Evolutionary conservation across 2,113 vertebrate species (phyloP).

Genomic region (Ia io): DNA sequence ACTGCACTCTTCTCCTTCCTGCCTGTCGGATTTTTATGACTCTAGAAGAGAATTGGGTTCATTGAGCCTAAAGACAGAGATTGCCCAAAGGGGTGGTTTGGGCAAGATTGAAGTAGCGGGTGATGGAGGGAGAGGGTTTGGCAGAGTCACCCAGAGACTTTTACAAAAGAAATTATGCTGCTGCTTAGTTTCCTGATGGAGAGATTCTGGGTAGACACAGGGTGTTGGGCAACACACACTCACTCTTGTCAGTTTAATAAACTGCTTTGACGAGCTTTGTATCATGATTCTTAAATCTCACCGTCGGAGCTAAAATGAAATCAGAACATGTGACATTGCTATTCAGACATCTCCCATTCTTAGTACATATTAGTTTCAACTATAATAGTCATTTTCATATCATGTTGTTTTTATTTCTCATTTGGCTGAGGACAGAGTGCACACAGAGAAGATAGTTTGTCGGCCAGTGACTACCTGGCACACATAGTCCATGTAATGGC

Average conservation of each 20-base stretch:
- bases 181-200: background rate
- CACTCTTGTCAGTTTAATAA: background rate
- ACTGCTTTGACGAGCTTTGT: background rate
- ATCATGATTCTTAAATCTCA: background rate
- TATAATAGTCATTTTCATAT: constrained; percentile 50
- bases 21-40: background rate
- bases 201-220: background rate
- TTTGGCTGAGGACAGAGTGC: constrained; percentile 59
- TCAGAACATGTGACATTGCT: background rate
- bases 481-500: background rate
- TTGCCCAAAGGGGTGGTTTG: background rate
- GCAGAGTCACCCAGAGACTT: background rate
- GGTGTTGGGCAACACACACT: background rate
- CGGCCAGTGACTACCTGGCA: constrained; percentile 51
- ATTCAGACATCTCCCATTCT: background rate
- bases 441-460: constrained; percentile 49
- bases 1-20: background rate
- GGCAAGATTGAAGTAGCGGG: background rate
- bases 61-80: background rate
- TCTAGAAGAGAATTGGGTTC: background rate
- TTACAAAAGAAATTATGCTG: background rate
- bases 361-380: constrained; percentile 39
- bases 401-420: constrained; percentile 64
- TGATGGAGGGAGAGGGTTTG: background rate
- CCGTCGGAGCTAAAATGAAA: constrained; percentile 36